A percentile compares a stretch with the other conserved stretches of the same genome.
phyloP scores from a whole-genome alignment of 2,113 vertebrate genomes.

The Elaphurus davidianus region DNA sequence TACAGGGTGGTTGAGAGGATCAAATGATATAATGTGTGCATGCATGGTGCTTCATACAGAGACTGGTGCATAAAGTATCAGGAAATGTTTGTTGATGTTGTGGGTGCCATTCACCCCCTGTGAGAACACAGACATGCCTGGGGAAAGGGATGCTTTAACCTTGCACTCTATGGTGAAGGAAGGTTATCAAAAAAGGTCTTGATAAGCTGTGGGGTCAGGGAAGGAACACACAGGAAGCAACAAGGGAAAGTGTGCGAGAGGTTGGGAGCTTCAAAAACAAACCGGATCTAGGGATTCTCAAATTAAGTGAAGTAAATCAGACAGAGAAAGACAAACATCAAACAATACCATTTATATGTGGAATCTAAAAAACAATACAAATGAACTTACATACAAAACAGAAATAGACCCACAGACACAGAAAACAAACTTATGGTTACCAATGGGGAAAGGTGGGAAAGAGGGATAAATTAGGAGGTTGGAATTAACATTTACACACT shows the following conservation, averaged over 20 bases:
- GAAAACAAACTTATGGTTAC: not conserved
- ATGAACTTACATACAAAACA: not conserved
- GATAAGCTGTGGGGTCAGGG: not conserved
- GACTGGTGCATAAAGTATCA: not conserved
- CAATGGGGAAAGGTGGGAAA: not conserved
- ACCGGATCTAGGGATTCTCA: not conserved
- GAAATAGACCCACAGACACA: not conserved
- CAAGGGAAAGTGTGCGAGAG: not conserved
- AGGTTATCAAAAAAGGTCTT: not conserved
- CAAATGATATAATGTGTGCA: accelerated
- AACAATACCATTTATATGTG: not conserved
- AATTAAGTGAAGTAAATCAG: not conserved
- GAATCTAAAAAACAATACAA: not conserved
- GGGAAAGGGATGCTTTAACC: not conserved
- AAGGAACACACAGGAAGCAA: not conserved
- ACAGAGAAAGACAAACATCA: not conserved
- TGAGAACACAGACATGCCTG: not conserved
- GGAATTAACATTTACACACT: not conserved
- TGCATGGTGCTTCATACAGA: accelerated
- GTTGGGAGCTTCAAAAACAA: not conserved
- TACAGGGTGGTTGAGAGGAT: not conserved
- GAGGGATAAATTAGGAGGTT: not conserved
- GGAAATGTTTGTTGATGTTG: not conserved
- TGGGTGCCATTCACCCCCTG: not conserved
- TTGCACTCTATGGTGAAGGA: not conserved